Conservation (phyloP, 2,888 invertebrate species). For the Drosophila vallismaia region DNA sequence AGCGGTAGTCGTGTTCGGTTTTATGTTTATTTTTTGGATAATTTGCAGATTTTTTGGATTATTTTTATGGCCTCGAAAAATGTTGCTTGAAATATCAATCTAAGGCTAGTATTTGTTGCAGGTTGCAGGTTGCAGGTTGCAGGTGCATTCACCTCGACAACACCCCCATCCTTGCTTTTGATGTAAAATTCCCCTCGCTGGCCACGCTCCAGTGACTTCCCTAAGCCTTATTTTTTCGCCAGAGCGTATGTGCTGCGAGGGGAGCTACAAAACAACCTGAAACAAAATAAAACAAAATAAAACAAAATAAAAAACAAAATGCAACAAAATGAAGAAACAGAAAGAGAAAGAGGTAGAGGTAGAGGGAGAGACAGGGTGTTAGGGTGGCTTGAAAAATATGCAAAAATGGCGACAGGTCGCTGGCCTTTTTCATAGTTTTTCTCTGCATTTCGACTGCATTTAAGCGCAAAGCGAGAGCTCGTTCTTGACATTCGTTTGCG, state of each 20-base stretch:
- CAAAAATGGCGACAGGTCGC: slow-evolving; percentile 59
- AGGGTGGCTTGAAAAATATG: slow-evolving; percentile 28
- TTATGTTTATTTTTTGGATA: slow-evolving; percentile 12
- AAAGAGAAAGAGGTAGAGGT: too few species aligned
- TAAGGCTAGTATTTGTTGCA: neutral
- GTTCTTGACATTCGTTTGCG: slow-evolving; percentile 75
- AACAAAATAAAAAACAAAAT: neutral
- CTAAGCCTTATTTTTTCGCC: slow-evolving; percentile 27
- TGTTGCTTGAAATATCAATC: neutral
- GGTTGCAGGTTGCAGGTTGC: too few species aligned
- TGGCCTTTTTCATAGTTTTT: slow-evolving; percentile 55
- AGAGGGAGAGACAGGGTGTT: too few species aligned
- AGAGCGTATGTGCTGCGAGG: slow-evolving; percentile 29
- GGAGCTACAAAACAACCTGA: slow-evolving; percentile 1
- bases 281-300: neutral
- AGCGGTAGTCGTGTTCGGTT: neutral
- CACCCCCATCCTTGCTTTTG: slow-evolving; percentile 11
- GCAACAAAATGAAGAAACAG: neutral
- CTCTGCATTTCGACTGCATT: slow-evolving; percentile 50
- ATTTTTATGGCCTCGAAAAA: neutral
- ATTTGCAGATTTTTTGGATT: slow-evolving; percentile 5
- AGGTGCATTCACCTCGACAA: slow-evolving; percentile 33
- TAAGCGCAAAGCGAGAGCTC: slow-evolving; percentile 63
- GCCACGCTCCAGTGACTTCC: slow-evolving; percentile 61
- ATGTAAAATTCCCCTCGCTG: slow-evolving; percentile 15